phyloP scores from a whole-genome alignment of 2,888 invertebrate species.

The Piscicola geometra region DNA sequence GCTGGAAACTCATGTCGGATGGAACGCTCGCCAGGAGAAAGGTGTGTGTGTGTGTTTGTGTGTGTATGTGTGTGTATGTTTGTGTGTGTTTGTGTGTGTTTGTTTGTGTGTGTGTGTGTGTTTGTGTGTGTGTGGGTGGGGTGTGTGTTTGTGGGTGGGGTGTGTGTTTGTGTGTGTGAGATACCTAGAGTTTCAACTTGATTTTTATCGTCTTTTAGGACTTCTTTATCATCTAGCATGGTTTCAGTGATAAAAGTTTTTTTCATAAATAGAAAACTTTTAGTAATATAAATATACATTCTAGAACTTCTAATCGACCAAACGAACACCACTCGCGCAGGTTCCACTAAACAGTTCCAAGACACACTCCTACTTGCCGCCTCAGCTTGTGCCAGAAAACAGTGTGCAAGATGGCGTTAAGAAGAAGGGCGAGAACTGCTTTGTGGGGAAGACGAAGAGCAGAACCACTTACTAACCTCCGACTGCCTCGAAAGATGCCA shows the following conservation, averaged over 20 bases:
- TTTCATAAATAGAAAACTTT: too few species aligned
- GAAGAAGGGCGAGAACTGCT: conserved; percentile 31
- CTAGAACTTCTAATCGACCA: too few species aligned
- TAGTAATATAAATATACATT: too few species aligned
- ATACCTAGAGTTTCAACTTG: too few species aligned
- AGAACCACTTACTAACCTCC: too few species aligned
- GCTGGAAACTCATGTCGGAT: conserved; percentile 33
- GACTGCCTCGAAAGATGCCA: too few species aligned
- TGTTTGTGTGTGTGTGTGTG: conserved; percentile 1
- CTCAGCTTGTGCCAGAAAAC: conserved; percentile 20
- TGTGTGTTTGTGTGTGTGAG: too few species aligned
- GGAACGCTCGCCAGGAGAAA: conserved; percentile 31
- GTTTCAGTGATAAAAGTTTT: too few species aligned
- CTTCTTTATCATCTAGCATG: too few species aligned
- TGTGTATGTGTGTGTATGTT: not conserved
- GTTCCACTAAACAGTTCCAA: conserved; percentile 27
- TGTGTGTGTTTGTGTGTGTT: conserved; percentile 17
- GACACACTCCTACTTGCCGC: conserved; percentile 29
- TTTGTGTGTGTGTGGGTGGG: not conserved
- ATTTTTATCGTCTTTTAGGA: not conserved
- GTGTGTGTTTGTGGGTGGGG: not conserved
- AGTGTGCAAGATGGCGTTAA: conserved; percentile 27
- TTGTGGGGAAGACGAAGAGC: not conserved
- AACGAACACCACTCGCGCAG: too few species aligned
- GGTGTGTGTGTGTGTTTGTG: not conserved